These are phyloP conservation scores for Cryptocephalus moraei DNA, from an alignment of 2,888 invertebrate genomes.

Conservation along the genomic window DNA sequence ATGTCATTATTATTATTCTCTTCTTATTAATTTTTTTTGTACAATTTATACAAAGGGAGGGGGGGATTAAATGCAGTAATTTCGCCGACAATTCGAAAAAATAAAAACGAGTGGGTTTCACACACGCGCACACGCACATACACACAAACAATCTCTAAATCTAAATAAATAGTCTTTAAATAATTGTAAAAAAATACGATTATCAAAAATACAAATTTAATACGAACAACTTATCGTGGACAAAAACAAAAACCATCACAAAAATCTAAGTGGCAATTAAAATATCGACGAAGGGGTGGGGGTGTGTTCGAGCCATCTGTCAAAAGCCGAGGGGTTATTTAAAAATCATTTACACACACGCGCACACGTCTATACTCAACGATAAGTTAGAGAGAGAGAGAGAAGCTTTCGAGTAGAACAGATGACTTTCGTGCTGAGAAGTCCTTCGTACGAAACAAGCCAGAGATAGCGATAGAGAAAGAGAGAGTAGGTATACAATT, in stretches of 20 bases:
- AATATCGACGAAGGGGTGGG: neutral
- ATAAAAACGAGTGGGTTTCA: conserved; percentile 1
- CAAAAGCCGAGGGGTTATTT: no score
- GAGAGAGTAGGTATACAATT: no score
- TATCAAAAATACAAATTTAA: conserved; percentile 34
- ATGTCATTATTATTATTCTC: conserved; percentile 14
- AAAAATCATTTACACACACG: neutral
- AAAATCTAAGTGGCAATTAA: conserved; percentile 21
- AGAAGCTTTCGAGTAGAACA: neutral
- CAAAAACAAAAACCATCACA: conserved; percentile 20
- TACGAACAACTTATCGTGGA: conserved; percentile 13
- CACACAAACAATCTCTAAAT: conserved; percentile 2
- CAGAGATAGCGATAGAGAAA: neutral
- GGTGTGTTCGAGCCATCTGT: no score
- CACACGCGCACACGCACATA: neutral
- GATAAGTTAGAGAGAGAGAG: no score
- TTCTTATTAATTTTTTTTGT: neutral
- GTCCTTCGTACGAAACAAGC: neutral
- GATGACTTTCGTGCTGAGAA: neutral
- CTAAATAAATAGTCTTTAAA: conserved; percentile 32
- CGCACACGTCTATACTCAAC: neutral
- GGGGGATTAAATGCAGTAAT: neutral
- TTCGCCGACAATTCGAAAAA: neutral
- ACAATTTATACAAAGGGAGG: conserved; percentile 10
- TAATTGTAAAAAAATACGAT: conserved; percentile 26